phyloP scores from a whole-genome alignment of 2,888 invertebrate species.

The Cloeon dipterum region DNA sequence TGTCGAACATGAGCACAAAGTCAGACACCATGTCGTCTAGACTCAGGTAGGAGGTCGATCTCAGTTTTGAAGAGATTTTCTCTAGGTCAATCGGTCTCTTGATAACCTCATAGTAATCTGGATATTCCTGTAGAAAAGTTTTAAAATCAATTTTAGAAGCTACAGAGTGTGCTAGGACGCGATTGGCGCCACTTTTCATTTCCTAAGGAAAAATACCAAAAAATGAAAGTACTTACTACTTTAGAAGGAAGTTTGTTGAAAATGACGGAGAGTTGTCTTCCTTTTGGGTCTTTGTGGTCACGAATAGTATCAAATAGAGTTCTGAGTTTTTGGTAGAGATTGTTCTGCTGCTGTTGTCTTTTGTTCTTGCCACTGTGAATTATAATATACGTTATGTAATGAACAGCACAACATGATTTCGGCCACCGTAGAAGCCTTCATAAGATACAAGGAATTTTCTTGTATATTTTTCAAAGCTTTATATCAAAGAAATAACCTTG shows the following conservation, averaged over 20 bases:
- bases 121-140: slow-evolving; percentile 46
- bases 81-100: slow-evolving; percentile 94
- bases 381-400: too few relatives aligned
- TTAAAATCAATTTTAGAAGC: neutral
- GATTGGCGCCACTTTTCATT: too few relatives aligned
- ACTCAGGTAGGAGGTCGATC: slow-evolving; percentile 46
- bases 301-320: slow-evolving; percentile 73
- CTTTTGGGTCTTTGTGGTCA: slow-evolving; percentile 67
- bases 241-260: slow-evolving; percentile 90
- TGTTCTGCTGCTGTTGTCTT: too few relatives aligned
- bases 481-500: too few relatives aligned
- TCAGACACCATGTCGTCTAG: slow-evolving; percentile 76
- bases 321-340: slow-evolving; percentile 51
- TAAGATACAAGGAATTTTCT: too few relatives aligned
- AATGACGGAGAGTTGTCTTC: slow-evolving; percentile 76
- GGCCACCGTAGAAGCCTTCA: too few relatives aligned
- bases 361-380: too few relatives aligned
- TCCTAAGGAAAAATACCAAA: neutral
- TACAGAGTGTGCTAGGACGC: too few relatives aligned
- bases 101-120: slow-evolving; percentile 93
- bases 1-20: slow-evolving; percentile 82
- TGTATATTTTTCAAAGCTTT: too few relatives aligned
- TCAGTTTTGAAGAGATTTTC: slow-evolving; percentile 68
- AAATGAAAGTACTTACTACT: slow-evolving; percentile 23
- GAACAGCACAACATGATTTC: too few relatives aligned